Evolutionary conservation across 2,888 invertebrate species (phyloP), one percentile per base, ranked within the genome.

Genomic region (Bombyx huttoni): DNA sequence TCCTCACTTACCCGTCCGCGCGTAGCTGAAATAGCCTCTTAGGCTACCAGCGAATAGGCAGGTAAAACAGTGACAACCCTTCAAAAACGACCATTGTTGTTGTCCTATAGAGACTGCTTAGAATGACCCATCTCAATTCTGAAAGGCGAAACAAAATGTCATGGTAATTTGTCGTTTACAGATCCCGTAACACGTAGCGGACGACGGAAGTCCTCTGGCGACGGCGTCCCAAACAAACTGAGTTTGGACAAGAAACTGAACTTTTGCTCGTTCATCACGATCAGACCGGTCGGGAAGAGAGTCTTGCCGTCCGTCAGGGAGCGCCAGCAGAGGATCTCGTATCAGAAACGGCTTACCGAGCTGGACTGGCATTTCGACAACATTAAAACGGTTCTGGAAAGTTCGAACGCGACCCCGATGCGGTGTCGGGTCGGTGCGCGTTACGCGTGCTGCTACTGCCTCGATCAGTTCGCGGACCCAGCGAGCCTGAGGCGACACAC

Each of bases 291-390:
- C 0, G 68, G 67, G 6, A 58, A 58, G 5, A 61, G 51, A 7
- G 49, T 56, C 0, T 50, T 59, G 40, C 62, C 60, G 0, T 57
- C 60, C 54, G 60, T 61, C 0, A 49, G 61, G 13, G 53, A 67
- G 50, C 60, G 61, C 55, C 51, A 63, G 52, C 49, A 63, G 52
- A 57, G 58, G 50, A 56, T 56, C 8, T 53, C 56, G 1, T 48
- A 61, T 33, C 65, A 70, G 8, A 61, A 65, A 51, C 62, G 66
- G 1, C 49, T 73, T 0, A 66, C 74, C 0, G 79, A 82, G 56
- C 54, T 79, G 0, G 78, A 78, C 40, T 73, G 79, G 61, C 85
- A 83, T 50, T 63, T 78, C 9, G 78, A 81, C 2, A 82, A 81
- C 47, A 74, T 82, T 1, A 68, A 63, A 49, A 70, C 70, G 0